These are phyloP conservation scores for Tokudaia tokunoshimensis DNA, from an alignment of 2,797 vertebrate species.

Conservation along the genomic window DNA sequence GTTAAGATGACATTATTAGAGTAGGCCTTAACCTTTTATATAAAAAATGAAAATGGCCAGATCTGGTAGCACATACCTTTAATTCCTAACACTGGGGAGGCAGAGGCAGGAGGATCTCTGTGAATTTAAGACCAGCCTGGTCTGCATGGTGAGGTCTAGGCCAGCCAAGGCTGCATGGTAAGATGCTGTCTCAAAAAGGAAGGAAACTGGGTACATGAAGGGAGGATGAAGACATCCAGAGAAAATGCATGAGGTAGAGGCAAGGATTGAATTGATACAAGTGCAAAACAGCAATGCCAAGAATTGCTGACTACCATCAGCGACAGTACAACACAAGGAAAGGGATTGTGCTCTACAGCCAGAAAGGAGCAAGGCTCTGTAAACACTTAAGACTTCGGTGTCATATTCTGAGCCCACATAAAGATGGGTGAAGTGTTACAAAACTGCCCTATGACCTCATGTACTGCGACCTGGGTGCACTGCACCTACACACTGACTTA, in stretches of 20 bases:
- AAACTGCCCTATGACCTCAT: too few species aligned
- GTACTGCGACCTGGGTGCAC: not conserved
- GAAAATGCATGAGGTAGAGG: not conserved
- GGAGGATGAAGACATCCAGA: not conserved
- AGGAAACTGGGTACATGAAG: not conserved
- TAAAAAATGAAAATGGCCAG: not conserved
- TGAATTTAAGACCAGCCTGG: not conserved
- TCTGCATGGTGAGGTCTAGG: not conserved
- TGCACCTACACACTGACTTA: not conserved
- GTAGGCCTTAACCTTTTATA: not conserved
- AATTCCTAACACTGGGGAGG: not conserved
- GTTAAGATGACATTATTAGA: not conserved
- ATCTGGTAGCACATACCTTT: not conserved
- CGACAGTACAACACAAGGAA: not conserved
- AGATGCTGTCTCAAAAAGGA: not conserved
- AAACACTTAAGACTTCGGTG: not conserved
- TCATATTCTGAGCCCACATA: not conserved
- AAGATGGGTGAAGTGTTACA: not conserved
- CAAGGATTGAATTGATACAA: not conserved
- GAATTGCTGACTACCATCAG: not conserved
- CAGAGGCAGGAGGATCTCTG: not conserved
- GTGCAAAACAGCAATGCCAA: not conserved
- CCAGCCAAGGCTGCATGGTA: not conserved
- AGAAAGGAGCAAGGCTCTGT: not conserved
- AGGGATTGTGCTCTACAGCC: not conserved